Base-by-base conservation (phyloP, 2,888 invertebrate species). In the Graphium colonna region DNA sequence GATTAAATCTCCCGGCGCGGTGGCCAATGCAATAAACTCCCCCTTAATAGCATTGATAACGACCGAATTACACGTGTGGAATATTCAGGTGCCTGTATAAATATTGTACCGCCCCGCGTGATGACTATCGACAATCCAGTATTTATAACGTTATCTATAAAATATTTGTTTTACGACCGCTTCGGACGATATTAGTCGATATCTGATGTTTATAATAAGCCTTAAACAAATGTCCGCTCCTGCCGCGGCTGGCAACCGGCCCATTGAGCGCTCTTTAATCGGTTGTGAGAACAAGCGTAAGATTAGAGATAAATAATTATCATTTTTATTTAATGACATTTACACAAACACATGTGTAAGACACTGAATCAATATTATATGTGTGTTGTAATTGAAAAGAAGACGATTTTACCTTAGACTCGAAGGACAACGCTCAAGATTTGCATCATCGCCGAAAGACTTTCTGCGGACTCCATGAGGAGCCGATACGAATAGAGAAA, bases 1-100 rank as follows among this genome's bases (percentile, higher is more conserved):
- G 85, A 85, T 85, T 82, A 81, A 79, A 85, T 85, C 85, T 79
- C 71, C 71, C 74, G 69, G 62, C 70, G 69, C 69, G 75, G 78
- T 73, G 79, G 75, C 68, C 82, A 82, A 82, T 81, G 82, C 79
- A 82, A 78, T 78, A 79, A 78, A 77, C 63, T 68, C 73, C 61
- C 69, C 73, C 67, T 75, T 82, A 83, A 82, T 82, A 80, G 75
- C 69, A 63, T 60, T 62, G 78, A 78, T 77, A 79, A 70, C 62
- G 62, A 63, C 68, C 60, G 71, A 75, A 71, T 71, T 72, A 67
- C 71, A 69, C 63, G 67, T 67, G 62, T 60, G 59, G 58, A 58
- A 53, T 65, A 71, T 73, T 74, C 72, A 70, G 75, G 75, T 67
- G 63, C 62, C 49, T 51, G 31, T 41, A 42, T 55, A 46, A 60